Base-by-base conservation (phyloP, 2,113 vertebrate genomes). In the Mionectes macconnelli region DNA sequence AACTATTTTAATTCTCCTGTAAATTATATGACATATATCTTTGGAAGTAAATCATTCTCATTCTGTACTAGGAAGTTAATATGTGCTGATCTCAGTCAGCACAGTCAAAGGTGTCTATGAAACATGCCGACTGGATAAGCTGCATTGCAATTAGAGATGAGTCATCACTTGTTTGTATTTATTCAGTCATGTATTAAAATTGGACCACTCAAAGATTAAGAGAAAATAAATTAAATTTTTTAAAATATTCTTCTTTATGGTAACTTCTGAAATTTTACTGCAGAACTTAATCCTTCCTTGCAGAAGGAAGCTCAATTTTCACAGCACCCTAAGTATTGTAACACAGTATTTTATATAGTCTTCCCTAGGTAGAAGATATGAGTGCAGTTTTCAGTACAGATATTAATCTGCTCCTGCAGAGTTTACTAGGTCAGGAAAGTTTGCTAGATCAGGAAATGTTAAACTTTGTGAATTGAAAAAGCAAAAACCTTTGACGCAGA, bases 91-190 rank as follows among this genome's bases (percentile, higher is more conserved):
- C 24, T 69, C 56, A 79, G 88, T 35, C 49, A 87, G 86, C 33
- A 81, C 35, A 42, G 49, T 14, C 33, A 28, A 60, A 95, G 74
- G 56, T 81, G 79, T 69, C 57, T 70, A 5, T 39, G 95, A 94
- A 96, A 85, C 42, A 23, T 40, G 35, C 4, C 28, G 52, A 82
- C 64, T 84, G 50, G 64, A 76, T 92, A 84, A 91, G 44, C 88
- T 94, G 70, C 72, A 75, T 74, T 47, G 69, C 69, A 94, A 66
- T 40, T 91, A 88, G 94, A 93, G 92, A 93, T 77, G 57, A 93
- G 39, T 94, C 88, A 92, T 79, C 27, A 84, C 44, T 94, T 94
- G 28, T 68, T 97, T 82, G 53, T 62, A 68, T 95, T 72, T 78
- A 89, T 94, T 82, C 30, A 89, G 9, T 84, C 63, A 40, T 47